These are phyloP conservation scores for Acanthococcus lagerstroemiae DNA, from an alignment of 2,888 invertebrate species.

Conservation along the genomic window DNA sequence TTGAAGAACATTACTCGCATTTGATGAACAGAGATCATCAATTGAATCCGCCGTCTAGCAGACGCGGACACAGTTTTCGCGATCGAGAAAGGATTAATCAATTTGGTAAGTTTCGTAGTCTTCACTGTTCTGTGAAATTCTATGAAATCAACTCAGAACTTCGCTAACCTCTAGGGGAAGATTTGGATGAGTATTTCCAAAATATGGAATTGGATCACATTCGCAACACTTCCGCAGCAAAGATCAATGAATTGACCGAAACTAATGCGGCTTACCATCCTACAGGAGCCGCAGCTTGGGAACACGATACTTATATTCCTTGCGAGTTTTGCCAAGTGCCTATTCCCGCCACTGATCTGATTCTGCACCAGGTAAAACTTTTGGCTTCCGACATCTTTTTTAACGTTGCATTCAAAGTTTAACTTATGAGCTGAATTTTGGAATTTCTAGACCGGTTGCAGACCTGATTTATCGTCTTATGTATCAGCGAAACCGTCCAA, in stretches of 20 bases:
- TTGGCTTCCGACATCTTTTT: too few species aligned
- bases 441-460: slow-evolving; percentile 31
- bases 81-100: not conserved
- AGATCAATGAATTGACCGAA: too few species aligned
- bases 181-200: slow-evolving; percentile 16
- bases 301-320: slow-evolving; percentile 41
- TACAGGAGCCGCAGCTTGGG: not conserved
- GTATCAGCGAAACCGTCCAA: too few species aligned
- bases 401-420: too few species aligned
- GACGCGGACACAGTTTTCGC: too few species aligned
- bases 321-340: slow-evolving; percentile 50
- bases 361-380: slow-evolving; percentile 45
- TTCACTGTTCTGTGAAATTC: not conserved
- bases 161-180: slow-evolving; percentile 5
- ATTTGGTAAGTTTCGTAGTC: not conserved
- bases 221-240: not conserved
- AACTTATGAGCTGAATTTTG: not conserved
- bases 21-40: too few species aligned
- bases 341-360: slow-evolving; percentile 46
- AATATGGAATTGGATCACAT: slow-evolving; percentile 17
- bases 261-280: not conserved
- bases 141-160: too few species aligned
- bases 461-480: slow-evolving; percentile 33
- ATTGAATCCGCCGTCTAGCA: too few species aligned
- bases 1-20: not conserved